Evolutionary conservation across 2,797 vertebrate species (phyloP).

Genomic region (Acridotheres tristis): DNA sequence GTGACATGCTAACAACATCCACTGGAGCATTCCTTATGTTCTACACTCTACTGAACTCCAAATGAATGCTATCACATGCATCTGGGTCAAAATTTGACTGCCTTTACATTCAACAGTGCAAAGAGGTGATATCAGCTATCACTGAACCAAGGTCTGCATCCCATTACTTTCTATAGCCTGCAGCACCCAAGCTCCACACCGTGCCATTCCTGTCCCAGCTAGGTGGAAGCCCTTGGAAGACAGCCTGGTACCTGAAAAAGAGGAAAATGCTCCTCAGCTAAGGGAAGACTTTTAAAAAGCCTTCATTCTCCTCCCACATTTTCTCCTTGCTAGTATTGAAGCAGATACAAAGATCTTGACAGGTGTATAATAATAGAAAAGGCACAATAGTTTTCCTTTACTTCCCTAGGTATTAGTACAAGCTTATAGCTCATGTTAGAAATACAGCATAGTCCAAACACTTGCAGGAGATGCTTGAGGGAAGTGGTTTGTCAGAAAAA

Average conservation of each 20-base stretch:
- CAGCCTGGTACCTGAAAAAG: background rate
- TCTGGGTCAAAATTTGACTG: constrained; percentile 58
- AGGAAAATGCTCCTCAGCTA: background rate
- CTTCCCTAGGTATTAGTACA: background rate
- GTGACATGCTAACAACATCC: background rate
- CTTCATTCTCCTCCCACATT: background rate
- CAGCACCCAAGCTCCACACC: background rate
- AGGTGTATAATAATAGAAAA: background rate
- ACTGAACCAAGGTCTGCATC: background rate
- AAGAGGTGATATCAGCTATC: constrained; percentile 7
- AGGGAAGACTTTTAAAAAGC: background rate
- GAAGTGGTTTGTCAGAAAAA: background rate
- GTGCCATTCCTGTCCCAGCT: background rate
- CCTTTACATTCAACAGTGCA: background rate
- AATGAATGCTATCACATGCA: constrained; percentile 17
- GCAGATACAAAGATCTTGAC: background rate
- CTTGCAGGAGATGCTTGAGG: background rate
- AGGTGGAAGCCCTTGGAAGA: background rate
- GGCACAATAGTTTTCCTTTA: background rate
- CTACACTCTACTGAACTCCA: background rate
- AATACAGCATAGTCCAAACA: background rate
- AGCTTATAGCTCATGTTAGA: background rate
- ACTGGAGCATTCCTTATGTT: background rate
- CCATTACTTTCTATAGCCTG: background rate
- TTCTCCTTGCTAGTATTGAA: background rate